Conservation (phyloP, 2,888 invertebrate genomes). For the Euplagia quadripunctaria region DNA sequence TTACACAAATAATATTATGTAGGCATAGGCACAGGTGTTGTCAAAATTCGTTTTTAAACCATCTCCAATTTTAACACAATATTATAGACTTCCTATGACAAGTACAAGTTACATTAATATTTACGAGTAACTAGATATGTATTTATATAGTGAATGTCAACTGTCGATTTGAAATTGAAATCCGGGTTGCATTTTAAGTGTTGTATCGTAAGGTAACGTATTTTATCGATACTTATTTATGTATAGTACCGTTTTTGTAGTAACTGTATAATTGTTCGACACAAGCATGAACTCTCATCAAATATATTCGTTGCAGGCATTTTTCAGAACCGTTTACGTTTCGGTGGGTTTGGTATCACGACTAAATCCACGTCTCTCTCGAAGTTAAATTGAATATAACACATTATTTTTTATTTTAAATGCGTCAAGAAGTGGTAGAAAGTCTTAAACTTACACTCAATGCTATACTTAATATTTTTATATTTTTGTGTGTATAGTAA, state of each 20-base stretch:
- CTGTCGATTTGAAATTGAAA: slow-evolving; percentile 25
- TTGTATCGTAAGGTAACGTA: slow-evolving; percentile 12
- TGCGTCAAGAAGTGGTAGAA: background rate
- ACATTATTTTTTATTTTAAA: background rate
- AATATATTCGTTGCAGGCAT: background rate
- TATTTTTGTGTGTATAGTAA: too few relatives aligned
- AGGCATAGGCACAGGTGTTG: background rate
- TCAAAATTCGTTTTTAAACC: slow-evolving; percentile 6
- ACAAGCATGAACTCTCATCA: background rate
- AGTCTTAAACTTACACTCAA: too few relatives aligned
- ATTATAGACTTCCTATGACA: slow-evolving; percentile 11
- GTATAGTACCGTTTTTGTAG: background rate
- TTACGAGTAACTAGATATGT: background rate
- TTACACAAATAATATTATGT: background rate
- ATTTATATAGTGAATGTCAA: slow-evolving; percentile 32
- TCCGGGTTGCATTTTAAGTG: slow-evolving; percentile 36
- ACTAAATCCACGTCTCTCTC: background rate
- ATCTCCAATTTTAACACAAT: slow-evolving; percentile 8
- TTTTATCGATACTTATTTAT: slow-evolving; percentile 3
- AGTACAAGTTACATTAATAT: slow-evolving; percentile 7
- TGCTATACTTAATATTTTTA: too few relatives aligned
- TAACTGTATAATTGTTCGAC: background rate
- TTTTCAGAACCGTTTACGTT: background rate
- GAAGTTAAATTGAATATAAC: background rate
- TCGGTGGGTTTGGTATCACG: background rate